A percentile compares a stretch with the other conserved stretches of the same genome.
phyloP scores from a whole-genome alignment of 1,140 invertebrate species.

The Aphaenogaster rudis region DNA sequence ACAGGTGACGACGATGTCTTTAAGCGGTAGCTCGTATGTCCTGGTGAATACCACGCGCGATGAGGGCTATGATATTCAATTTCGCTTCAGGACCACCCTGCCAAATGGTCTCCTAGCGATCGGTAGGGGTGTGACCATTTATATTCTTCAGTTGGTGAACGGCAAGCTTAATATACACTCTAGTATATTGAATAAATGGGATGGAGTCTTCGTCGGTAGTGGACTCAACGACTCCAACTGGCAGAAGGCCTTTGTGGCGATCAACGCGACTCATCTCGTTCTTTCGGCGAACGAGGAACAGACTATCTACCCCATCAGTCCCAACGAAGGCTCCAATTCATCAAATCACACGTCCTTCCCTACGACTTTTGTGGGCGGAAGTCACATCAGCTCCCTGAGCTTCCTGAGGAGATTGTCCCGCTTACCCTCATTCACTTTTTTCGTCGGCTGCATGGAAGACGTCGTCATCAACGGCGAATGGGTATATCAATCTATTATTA shows the following conservation, averaged over 20 bases:
- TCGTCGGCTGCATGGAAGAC: slow-evolving; percentile 97
- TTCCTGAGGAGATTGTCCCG: slow-evolving; percentile 90
- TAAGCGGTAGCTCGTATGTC: slow-evolving; percentile 92
- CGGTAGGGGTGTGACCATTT: slow-evolving; percentile 93
- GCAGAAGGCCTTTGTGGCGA: slow-evolving; percentile 95
- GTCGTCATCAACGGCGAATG: slow-evolving; percentile 94
- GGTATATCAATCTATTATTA: slow-evolving; percentile 84
- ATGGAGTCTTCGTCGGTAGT: slow-evolving; percentile 94
- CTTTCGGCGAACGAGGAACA: slow-evolving; percentile 95
- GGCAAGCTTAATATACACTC: slow-evolving; percentile 95
- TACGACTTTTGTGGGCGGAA: slow-evolving; percentile 92
- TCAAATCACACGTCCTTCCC: slow-evolving; percentile 93
- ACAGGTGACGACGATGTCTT: slow-evolving; percentile 94
- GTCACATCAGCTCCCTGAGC: slow-evolving; percentile 85
- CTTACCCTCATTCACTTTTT: slow-evolving; percentile 89
- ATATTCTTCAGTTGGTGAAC: slow-evolving; percentile 93
- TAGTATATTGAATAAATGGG: slow-evolving; percentile 95
- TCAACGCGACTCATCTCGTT: slow-evolving; percentile 94
- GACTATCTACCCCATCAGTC: slow-evolving; percentile 94
- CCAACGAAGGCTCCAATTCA: slow-evolving; percentile 91
- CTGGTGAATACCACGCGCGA: slow-evolving; percentile 93
- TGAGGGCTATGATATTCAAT: slow-evolving; percentile 95
- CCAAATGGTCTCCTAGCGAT: slow-evolving; percentile 94
- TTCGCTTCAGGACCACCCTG: slow-evolving; percentile 96
- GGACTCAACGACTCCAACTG: slow-evolving; percentile 94